Conservation (phyloP, 2,113 vertebrate species). For the Lethenteron camtschaticum region DNA sequence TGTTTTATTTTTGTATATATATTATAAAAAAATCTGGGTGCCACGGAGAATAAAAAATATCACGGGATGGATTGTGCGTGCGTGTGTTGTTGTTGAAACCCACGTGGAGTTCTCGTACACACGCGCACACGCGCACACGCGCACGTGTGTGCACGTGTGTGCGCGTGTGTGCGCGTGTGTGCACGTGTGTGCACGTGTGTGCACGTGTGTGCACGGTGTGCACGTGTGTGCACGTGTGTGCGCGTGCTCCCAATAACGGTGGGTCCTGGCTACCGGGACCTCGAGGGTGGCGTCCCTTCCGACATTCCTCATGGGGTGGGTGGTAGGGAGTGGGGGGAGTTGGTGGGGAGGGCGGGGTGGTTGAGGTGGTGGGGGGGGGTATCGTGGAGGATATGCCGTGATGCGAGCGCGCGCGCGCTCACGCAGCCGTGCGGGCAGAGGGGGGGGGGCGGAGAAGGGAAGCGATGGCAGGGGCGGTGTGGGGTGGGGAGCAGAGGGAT, state of each 20-base stretch:
- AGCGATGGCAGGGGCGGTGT: conserved; percentile 9
- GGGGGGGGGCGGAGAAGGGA: conserved; percentile 7
- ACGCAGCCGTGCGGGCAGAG: background rate
- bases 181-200: background rate
- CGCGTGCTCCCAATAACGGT: conserved; percentile 8
- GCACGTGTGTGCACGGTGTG: no score
- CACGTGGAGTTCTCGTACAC: background rate
- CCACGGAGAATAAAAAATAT: no score
- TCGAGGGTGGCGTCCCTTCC: conserved; percentile 9
- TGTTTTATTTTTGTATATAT: no score
- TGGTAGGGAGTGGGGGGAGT: background rate
- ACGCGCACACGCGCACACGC: background rate
- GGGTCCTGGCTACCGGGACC: conserved; percentile 9
- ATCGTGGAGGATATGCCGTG: conserved; percentile 6
- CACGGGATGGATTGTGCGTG: background rate
- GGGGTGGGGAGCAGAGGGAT: conserved; percentile 1
- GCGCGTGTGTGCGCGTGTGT: background rate
- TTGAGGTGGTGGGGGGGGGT: conserved; percentile 9
- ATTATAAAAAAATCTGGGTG: no score
- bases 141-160: background rate
- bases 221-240: conserved; percentile 5
- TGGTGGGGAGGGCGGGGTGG: conserved; percentile 6
- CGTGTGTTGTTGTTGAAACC: background rate
- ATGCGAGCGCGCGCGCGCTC: conserved; percentile 11
- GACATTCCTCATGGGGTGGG: background rate